Evolutionary conservation across 2,888 invertebrate species (phyloP).

Genomic region (Pterobdella sp.): DNA sequence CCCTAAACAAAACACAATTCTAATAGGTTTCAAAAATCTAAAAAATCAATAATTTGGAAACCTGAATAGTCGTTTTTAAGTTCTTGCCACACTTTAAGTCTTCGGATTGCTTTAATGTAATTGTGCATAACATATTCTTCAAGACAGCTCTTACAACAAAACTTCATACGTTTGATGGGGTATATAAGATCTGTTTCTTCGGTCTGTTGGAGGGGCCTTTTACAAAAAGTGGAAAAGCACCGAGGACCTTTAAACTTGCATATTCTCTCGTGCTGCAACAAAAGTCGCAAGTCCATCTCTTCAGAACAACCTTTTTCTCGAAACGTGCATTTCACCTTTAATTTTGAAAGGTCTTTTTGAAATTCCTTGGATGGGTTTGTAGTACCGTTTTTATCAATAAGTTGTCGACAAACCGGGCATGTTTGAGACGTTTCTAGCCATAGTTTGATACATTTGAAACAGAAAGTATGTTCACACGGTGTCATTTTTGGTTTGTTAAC

Average conservation of each 20-base stretch:
- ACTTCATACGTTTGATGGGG: constrained; percentile 3
- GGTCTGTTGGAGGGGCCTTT: constrained; percentile 21
- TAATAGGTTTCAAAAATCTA: no score
- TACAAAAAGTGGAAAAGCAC: constrained; percentile 20
- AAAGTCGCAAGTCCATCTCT: constrained; percentile 13
- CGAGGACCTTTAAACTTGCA: constrained; percentile 21
- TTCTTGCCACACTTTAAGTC: constrained; percentile 24
- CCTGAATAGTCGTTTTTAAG: constrained; percentile 7
- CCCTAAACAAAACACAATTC: no score
- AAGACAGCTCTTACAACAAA: constrained; percentile 25
- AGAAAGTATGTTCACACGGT: constrained; percentile 25
- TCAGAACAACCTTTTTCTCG: constrained; percentile 22
- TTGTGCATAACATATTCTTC: constrained; percentile 28
- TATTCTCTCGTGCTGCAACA: constrained; percentile 16
- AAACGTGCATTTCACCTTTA: constrained; percentile 24
- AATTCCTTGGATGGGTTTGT: constrained; percentile 10
- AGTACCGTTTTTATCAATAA: neutral
- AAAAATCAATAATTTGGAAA: constrained; percentile 12
- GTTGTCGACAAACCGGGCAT: constrained; percentile 26
- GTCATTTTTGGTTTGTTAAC: constrained; percentile 23
- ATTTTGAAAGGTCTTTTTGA: constrained; percentile 16
- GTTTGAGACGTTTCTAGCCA: constrained; percentile 25
- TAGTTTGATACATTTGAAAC: constrained; percentile 24
- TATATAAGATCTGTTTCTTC: neutral
- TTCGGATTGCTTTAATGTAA: constrained; percentile 3